These are phyloP conservation scores for Trichonephila inaurata DNA, from an alignment of 1,140 invertebrate species.

Conservation along the genomic window DNA sequence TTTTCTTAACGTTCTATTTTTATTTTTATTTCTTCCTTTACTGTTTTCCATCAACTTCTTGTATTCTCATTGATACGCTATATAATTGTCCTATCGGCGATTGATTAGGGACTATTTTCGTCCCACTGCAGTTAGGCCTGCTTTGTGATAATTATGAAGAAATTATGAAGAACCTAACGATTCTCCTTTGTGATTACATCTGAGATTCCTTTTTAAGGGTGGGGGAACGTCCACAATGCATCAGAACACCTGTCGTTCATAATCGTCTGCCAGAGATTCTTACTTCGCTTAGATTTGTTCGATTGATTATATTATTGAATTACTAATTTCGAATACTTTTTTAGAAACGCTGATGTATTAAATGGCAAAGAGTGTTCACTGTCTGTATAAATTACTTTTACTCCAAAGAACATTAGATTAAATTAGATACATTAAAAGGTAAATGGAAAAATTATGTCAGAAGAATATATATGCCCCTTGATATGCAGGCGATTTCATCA, in stretches of 20 bases:
- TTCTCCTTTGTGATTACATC: slow-evolving; percentile 58
- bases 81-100: slow-evolving; percentile 42
- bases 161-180: slow-evolving; percentile 53
- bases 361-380: neutral
- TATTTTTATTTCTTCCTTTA: neutral
- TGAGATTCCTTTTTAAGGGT: slow-evolving; percentile 12
- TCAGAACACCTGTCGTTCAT: slow-evolving; percentile 26
- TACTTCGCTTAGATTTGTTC: neutral
- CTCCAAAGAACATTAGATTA: neutral
- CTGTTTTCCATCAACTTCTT: neutral
- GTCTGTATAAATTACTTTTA: neutral
- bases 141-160: slow-evolving; percentile 51
- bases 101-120: slow-evolving; percentile 39
- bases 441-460: slow-evolving; percentile 32
- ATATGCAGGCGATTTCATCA: no score
- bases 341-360: neutral
- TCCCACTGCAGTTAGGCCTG: slow-evolving; percentile 12
- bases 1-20: slow-evolving; percentile 23
- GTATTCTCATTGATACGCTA: slow-evolving; percentile 27
- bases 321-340: neutral
- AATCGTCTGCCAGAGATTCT: neutral
- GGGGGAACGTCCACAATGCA: slow-evolving; percentile 44
- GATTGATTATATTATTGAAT: slow-evolving; percentile 40
- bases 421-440: neutral
- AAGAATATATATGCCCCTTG: neutral